Evolutionary conservation across 2,797 vertebrate species (phyloP), one percentile per base, ranked within the genome.

Genomic region (Eulemur mongoz): DNA sequence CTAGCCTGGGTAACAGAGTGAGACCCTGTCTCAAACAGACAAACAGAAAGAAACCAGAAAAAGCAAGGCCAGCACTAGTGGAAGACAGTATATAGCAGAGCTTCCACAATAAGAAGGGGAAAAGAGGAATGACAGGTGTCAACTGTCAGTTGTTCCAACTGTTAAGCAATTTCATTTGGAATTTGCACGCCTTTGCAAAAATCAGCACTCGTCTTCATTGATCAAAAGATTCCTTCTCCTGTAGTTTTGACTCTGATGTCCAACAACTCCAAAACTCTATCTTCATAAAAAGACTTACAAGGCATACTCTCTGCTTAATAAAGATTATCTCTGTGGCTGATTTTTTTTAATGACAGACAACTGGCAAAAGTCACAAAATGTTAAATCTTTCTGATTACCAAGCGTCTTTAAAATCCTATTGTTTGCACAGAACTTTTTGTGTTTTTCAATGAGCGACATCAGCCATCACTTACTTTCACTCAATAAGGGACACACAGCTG

Each of bases 41-140:
- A 32, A 63, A 63, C 15, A n/a, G n/a, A 78, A 83, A 23, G 59
- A 93, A 97, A 73, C 27, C 76, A 95, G 70, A 73, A 92, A 93
- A 73, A 45, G 54, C 70, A 57, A 38, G 50, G 45, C 57, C 65
- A 86, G 22, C 22, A 6, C 11, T 1, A 9, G n/a, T 25, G 10
- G n/a, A 84, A 91, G 83, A 25, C 45, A 35, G 45, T 65, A 38
- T 2, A 10, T 2, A 54, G 48, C 1, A 43, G 52, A 40, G 57
- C n/a, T 96, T 72, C 72, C 78, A 65, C 50, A 82, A 15, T 18
- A 70, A 61, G 89, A 80, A 59, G n/a, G 80, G 32, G 15, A 17
- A 73, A 75, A 90, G 50, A 91, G 43, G 61, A 89, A 70, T 13
- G 76, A 40, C 48, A 17, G 52, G 59, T 17, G 7, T 70, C 67